A percentile compares a stretch with the other conserved stretches of the same genome.
Evolutionary conservation across 2,113 vertebrate species (phyloP).

Genomic region (Nansenia antarctica): DNA sequence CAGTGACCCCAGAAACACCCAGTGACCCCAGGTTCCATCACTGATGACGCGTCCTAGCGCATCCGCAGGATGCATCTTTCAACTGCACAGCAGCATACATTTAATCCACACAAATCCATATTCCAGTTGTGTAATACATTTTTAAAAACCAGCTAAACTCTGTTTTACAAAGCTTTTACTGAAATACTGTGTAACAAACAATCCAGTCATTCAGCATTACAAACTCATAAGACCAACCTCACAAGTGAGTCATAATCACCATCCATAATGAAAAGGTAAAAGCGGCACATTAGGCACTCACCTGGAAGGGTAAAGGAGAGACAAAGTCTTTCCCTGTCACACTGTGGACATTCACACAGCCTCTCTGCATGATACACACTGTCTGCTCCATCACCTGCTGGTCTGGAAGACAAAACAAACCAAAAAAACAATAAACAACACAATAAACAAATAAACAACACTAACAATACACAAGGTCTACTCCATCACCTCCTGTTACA

Average conservation of each 20-base stretch:
- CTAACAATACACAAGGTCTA: neutral
- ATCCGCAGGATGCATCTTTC: too few relatives aligned
- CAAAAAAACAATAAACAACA: neutral
- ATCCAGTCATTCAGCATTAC: too few relatives aligned
- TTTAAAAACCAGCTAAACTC: too few relatives aligned
- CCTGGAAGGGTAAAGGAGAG: constrained; percentile 94
- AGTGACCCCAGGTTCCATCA: too few relatives aligned
- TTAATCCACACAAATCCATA: too few relatives aligned
- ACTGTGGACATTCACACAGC: constrained; percentile 93
- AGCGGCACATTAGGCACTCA: constrained; percentile 47
- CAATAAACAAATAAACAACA: neutral
- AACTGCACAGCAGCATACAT: too few relatives aligned
- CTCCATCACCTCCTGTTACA: too few relatives aligned
- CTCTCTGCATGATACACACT: constrained; percentile 93
- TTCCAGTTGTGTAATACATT: too few relatives aligned
- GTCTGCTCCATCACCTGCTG: constrained; percentile 73
- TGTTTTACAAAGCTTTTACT: too few relatives aligned
- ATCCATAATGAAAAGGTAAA: neutral
- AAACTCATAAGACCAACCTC: neutral
- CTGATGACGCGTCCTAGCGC: too few relatives aligned
- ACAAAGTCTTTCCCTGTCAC: constrained; percentile 94
- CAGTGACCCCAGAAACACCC: too few relatives aligned
- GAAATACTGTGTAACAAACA: too few relatives aligned
- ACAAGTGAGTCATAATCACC: neutral
- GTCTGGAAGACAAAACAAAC: constrained; percentile 39